Evolutionary conservation across 2,888 invertebrate genomes (phyloP).

Genomic region (Nomada flava): DNA sequence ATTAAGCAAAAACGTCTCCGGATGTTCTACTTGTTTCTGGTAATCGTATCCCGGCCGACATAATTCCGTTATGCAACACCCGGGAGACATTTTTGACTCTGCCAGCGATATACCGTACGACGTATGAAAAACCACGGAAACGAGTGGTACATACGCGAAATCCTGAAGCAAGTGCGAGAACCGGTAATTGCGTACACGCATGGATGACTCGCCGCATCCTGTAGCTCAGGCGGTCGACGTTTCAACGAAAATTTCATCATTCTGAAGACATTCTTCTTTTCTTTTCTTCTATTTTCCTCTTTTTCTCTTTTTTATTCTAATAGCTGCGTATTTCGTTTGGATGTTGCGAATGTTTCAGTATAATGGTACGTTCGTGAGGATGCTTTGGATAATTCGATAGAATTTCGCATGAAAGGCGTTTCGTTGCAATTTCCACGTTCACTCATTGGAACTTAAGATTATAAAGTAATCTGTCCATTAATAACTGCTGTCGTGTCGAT

Average conservation of each 20-base stretch:
- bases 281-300: too few relatives aligned
- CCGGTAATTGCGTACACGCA: slow-evolving; percentile 24
- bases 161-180: neutral
- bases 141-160: slow-evolving; percentile 10
- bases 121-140: slow-evolving; percentile 29
- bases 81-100: slow-evolving; percentile 43
- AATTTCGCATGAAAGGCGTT: too few relatives aligned
- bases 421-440: too few relatives aligned
- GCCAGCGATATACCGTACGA: slow-evolving; percentile 50
- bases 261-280: neutral
- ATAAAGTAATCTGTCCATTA: too few relatives aligned
- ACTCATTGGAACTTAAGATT: too few relatives aligned
- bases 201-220: slow-evolving; percentile 1
- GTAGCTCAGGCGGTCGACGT: neutral
- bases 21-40: slow-evolving; percentile 53
- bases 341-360: too few relatives aligned
- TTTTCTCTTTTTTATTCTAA: too few relatives aligned
- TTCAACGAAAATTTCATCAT: neutral
- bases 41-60: slow-evolving; percentile 56
- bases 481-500: too few relatives aligned
- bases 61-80: slow-evolving; percentile 67
- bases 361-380: too few relatives aligned
- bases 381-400: too few relatives aligned
- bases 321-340: too few relatives aligned
- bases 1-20: slow-evolving; percentile 37